Evolutionary conservation across 2,797 vertebrate species (phyloP), one percentile per base, ranked within the genome.

Genomic region (Sebastes matsubarae): DNA sequence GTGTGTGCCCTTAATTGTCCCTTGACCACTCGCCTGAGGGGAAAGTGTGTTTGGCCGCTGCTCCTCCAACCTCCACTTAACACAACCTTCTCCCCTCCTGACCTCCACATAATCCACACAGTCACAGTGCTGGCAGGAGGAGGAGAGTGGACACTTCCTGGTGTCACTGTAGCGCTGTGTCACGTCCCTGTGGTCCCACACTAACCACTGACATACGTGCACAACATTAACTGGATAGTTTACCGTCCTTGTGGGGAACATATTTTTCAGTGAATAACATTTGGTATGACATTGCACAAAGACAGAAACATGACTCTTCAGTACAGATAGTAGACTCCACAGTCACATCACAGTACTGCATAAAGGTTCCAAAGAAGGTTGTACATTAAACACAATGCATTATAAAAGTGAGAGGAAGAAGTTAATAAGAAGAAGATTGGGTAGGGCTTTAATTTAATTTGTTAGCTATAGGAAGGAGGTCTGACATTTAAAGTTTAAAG

Each of bases 61-160:
- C 64, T 80, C 88, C 80, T 68, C 70, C 83, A 82, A 90, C 80
- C 88, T 79, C 85, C 77, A 82, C 88, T 93, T 94, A 96, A 94
- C 95, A 95, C 89, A 86, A 93, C 93, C 95, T 81, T 78, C 78
- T 95, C 96, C 95, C 68, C 94, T 18, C 96, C 95, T 96, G 93
- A 96, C 96, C 95, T 87, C 82, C 80, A 69, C 79, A 85, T 84
- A 94, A 91, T 94, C 93, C 93, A 88, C 57, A 88, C 87, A 93
- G 81, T 79, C 68, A 79, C 74, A 65, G 64, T 30, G 24, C 54
- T 73, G 76, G 58, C 80, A 81, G 79, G 75, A 82, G 67, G 65
- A 75, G 42, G 54, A 79, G 79, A 76, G 77, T 18, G 52, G 77
- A 83, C 73, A 77, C 83, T 90, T 93, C 87, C 86, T 90, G 77